A percentile compares a stretch with the other conserved stretches of the same genome.
Conservation (phyloP, 2,888 invertebrate species). For the Patella caerulea region DNA sequence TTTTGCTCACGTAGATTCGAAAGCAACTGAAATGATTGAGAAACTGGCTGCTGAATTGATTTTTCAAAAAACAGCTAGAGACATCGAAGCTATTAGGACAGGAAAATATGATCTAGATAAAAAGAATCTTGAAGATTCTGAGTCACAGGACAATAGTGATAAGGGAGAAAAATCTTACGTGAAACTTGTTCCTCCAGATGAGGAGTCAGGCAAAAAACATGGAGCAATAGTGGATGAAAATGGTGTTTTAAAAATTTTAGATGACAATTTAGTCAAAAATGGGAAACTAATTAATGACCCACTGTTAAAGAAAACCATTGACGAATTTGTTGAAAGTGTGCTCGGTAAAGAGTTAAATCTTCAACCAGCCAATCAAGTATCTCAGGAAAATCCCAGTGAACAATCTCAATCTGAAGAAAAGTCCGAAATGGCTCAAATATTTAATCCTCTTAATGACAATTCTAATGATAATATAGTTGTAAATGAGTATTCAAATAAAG, state of each 20-base stretch:
- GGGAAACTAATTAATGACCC: slow-evolving; percentile 7
- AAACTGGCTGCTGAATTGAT: slow-evolving; percentile 48
- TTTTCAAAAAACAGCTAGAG: slow-evolving; percentile 28
- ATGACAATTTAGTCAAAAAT: background rate
- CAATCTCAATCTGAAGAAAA: background rate
- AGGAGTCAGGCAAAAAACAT: slow-evolving; percentile 9
- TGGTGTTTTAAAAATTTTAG: slow-evolving; percentile 14
- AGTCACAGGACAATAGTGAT: slow-evolving; percentile 19
- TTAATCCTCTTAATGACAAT: background rate
- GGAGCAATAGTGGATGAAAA: slow-evolving; percentile 19
- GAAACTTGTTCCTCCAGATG: slow-evolving; percentile 14
- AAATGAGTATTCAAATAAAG: background rate
- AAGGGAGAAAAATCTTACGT: slow-evolving; percentile 19
- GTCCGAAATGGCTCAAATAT: background rate
- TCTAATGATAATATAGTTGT: background rate
- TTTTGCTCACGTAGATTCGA: slow-evolving; percentile 38
- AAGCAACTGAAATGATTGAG: slow-evolving; percentile 43
- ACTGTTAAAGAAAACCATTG: slow-evolving; percentile 5
- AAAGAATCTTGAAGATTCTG: slow-evolving; percentile 12
- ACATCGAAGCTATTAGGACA: slow-evolving; percentile 7
- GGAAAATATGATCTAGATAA: background rate
- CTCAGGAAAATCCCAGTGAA: background rate
- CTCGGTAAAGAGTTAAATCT: background rate
- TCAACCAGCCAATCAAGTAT: background rate
- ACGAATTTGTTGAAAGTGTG: slow-evolving; percentile 15